Evolutionary conservation across 2,113 vertebrate genomes (phyloP), one percentile per base, ranked within the genome.

Genomic region (Psammodynastes pulverulentus): DNA sequence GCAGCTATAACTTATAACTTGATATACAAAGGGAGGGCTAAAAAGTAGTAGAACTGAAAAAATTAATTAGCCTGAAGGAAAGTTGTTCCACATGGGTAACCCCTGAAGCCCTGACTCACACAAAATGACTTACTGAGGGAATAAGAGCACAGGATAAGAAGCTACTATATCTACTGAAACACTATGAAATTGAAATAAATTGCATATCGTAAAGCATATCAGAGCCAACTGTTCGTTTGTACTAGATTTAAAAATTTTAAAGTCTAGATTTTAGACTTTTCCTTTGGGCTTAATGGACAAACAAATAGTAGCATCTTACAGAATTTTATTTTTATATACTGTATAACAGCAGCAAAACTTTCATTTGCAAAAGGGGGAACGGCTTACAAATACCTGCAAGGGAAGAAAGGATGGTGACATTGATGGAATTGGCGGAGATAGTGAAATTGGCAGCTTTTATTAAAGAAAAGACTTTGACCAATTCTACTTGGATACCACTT

Each of bases 41-140:
- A 94, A 95, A 96, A 92, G 45, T 93, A 62, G 56, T 0, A 9
- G 93, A 94, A 92, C 92, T 93, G 58, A 91, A 95, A 84, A 95
- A 95, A 95, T 94, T 94, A 93, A 13, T 93, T 95, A 91, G 15
- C 91, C 88, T 92, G 88, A 43, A 92, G 5, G 26, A 89, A 0
- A 79, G 87, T 91, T 79, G 67, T 90, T 95, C 92, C 89, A 85
- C 95, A 92, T 46, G 93, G 56, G 84, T 0, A 0, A 94, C 19
- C 91, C 89, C 86, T 21, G 1, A 94, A 96, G 52, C 51, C 52
- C 86, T 93, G 88, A 91, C n/a, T 93, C 45, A 21, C 52, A 86
- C 62, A 93, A 62, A 95, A 91, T 86, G 93, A 89, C 86, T 88
- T 89, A 48, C 89, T 34, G 17, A 39, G 21, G 13, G 23, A 58